Evolutionary conservation across 2,113 vertebrate genomes (phyloP), one percentile per base, ranked within the genome.

Genomic region (Puma concolor): DNA sequence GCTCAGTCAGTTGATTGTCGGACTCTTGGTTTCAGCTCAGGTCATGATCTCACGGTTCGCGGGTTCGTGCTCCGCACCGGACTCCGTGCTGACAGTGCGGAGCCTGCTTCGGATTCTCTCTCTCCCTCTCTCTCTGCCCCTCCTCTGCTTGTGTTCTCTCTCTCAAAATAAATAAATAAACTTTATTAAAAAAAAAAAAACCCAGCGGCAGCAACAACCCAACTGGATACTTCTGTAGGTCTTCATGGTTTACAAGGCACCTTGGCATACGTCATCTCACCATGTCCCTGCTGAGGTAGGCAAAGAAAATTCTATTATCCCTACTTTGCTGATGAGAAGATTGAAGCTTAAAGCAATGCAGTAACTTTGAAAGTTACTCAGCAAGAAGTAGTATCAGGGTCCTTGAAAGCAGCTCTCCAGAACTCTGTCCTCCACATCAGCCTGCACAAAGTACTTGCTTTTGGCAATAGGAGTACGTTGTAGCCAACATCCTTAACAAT

Each of bases 381-480:
- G 72, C 74, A 96, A 88, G 64, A 71, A 77, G 57, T 2, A 86
- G 29, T 52, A 60, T 57, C 54, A 77, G 31, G 48, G 66, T 85
- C 19, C 27, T 44, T 44, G 64, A 91, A 93, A 93, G 77, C 48
- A 74, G 31, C 14, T 84, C 38, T n/a, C 69, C 6, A 80, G 92
- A 94, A 64, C 85, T 25, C 72, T 90, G 4, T 60, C 76, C 52
- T 92, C 16, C 76, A 41, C 33, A 21, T 54, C 48, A 97, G 64
- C 10, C 16, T 36, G 54, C 41, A 81, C 54, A 60, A 31, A 93
- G n/a, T 50, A 52, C 72, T 96, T 95, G 63, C 87, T 94, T 96
- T 71, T 52, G 36, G 27, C 64, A 38, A 25, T 38, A 72, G 6
- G 36, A 71, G 31, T 71, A 48, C 0, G 0, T 72, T 69, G 79